Evolutionary conservation across 2,888 invertebrate species (phyloP).

Genomic region (Parnassius apollo): DNA sequence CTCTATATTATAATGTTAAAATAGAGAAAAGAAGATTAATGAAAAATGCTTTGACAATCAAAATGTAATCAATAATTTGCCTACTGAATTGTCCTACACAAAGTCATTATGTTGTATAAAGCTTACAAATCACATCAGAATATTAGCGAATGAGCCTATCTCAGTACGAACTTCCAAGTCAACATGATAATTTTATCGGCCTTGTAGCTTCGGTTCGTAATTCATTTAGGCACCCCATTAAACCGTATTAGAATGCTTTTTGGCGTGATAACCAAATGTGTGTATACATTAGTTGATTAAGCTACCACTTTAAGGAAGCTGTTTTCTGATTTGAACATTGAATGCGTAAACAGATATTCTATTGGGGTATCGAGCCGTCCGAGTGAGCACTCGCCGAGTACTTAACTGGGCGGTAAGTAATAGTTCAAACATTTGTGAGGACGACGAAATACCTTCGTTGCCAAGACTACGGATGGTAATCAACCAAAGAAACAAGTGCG

Average conservation of each 20-base stretch:
- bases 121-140: no score
- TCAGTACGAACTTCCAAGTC: conserved; percentile 3
- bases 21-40: no score
- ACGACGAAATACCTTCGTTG: conserved; percentile 43
- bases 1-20: no score
- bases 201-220: conserved; percentile 34
- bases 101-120: no score
- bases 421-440: conserved; percentile 63
- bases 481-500: conserved; percentile 46
- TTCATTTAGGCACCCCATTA: conserved; percentile 34
- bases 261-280: conserved; percentile 53
- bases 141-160: no score
- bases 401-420: conserved; percentile 66
- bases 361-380: conserved; percentile 45
- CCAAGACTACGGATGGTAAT: conserved; percentile 47
- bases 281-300: conserved; percentile 61
- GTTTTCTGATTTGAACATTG: conserved; percentile 52
- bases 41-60: no score
- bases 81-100: no score
- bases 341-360: conserved; percentile 56
- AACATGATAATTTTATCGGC: conserved; percentile 31
- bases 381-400: conserved; percentile 42
- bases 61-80: no score
- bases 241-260: conserved; percentile 42
- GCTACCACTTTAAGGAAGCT: conserved; percentile 60